A percentile compares a stretch with the other conserved stretches of the same genome.
phyloP scores from a whole-genome alignment of 2,888 invertebrate species.

The Ferrisia virgata region DNA sequence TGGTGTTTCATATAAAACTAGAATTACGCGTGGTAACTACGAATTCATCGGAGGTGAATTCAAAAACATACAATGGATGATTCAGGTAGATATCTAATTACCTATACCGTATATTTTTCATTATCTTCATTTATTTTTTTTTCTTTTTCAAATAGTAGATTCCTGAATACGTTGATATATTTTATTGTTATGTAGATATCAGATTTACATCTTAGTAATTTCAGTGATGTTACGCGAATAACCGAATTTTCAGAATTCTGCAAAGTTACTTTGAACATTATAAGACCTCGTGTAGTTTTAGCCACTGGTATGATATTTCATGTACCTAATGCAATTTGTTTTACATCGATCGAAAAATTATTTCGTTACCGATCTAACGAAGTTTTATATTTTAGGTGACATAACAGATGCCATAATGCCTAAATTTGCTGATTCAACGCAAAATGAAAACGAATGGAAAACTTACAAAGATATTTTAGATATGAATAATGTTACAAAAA shows the following conservation, averaged over 20 bases:
- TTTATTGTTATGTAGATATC: constrained; percentile 63
- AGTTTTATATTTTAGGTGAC: not conserved
- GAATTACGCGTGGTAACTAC: not conserved
- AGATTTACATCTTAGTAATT: constrained; percentile 84
- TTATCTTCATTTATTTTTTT: not conserved
- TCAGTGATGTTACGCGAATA: constrained; percentile 70
- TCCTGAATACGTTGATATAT: no score
- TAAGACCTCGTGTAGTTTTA: constrained; percentile 73
- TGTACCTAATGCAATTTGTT: no score
- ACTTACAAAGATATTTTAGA: constrained; percentile 69
- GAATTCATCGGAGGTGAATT: not conserved
- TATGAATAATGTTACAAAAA: constrained; percentile 64
- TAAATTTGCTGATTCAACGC: constrained; percentile 72
- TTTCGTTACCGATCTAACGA: no score
- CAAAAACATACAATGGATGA: not conserved
- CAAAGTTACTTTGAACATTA: constrained; percentile 65
- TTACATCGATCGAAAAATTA: no score
- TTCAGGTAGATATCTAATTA: not conserved
- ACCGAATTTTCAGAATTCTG: constrained; percentile 77
- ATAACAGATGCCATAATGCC: not conserved
- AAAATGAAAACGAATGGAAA: constrained; percentile 78
- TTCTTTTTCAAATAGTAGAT: not conserved
- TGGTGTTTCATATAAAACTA: not conserved
- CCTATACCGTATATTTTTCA: no score
- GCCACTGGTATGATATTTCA: constrained; percentile 74